Evolutionary conservation across 2,888 invertebrate genomes (phyloP), one percentile per base, ranked within the genome.

Genomic region (Coecobrya sp.): DNA sequence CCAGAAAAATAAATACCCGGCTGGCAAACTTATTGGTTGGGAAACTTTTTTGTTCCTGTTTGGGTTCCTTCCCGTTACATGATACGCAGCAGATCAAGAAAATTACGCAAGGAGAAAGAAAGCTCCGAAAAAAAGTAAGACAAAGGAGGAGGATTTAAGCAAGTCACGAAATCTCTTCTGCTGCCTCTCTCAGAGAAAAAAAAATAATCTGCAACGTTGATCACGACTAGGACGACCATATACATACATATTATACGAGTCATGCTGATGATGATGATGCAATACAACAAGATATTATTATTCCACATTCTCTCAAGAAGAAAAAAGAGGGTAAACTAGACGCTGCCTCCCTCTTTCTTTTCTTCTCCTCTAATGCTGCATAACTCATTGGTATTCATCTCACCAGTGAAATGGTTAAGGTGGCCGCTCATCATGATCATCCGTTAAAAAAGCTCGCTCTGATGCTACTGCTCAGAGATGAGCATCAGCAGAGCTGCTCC

Each of bases 361-460:
- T n/a, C n/a, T n/a, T n/a, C n/a, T n/a, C n/a, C n/a, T n/a, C n/a
- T 36, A 36, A 59, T 76, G 76, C 76, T 76, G 22, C 27, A 49
- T 16, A 27, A 16, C 89, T 93, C 87, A 92, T 93, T 93, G 88
- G 93, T 93, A 93, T 92, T 90, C 93, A 91, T 92, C 81, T 85
- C 89, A 86, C 62, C 49, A 62, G 68, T 30, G 55, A 81, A 84
- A 85, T 88, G 93, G 93, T 91, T 89, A 93, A 93, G 85, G 93
- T 91, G 91, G 91, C 87, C 70, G 86, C 86, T 81, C 86, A 85
- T 91, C 59, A 49, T 86, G 30, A 86, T 91, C 59, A 70, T 86
- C 76, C 49, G 76, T 49, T 76, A 76, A 49, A 76, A 76, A 76
- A 49, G 76, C 22, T 25, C 19, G 1, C 7, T 22, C 59, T 59